A percentile compares a stretch with the other conserved stretches of the same genome.
Conservation (phyloP, 1,140 invertebrate genomes). For the Phymorhynchus buccinoides region DNA sequence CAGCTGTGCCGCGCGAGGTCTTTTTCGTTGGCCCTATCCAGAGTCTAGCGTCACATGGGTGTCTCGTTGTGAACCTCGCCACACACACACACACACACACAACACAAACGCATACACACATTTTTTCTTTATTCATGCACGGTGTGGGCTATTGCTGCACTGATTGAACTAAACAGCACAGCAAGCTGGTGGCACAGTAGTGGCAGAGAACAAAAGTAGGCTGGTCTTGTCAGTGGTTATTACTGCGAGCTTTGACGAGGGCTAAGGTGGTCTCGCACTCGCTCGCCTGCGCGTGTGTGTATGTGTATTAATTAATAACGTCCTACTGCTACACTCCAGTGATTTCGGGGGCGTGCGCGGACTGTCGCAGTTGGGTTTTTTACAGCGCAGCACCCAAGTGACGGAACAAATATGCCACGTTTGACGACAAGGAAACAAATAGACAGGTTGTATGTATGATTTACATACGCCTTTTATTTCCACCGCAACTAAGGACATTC, state of each 20-base stretch:
- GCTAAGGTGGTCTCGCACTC: too few species aligned
- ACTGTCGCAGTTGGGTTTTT: too few species aligned
- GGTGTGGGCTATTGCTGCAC: not conserved
- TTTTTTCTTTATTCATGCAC: not conserved
- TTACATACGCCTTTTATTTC: too few species aligned
- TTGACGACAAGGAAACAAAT: not conserved
- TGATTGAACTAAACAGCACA: not conserved
- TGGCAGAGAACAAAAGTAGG: too few species aligned
- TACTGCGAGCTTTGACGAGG: too few species aligned
- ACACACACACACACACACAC: conserved; percentile 1
- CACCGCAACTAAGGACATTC: not conserved
- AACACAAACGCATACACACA: not conserved
- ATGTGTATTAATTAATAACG: too few species aligned
- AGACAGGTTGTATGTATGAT: not conserved
- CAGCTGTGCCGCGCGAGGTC: too few species aligned
- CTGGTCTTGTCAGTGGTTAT: too few species aligned
- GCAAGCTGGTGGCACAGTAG: not conserved
- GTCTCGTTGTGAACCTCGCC: not conserved
- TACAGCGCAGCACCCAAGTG: not conserved
- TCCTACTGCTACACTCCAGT: too few species aligned
- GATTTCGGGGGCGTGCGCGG: too few species aligned
- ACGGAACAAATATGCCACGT: not conserved
- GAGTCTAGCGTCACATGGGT: not conserved
- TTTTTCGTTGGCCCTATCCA: not conserved
- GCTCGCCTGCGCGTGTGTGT: too few species aligned